Evolutionary conservation across 1,140 invertebrate genomes (phyloP).

Genomic region (Drosophila ohnishii): DNA sequence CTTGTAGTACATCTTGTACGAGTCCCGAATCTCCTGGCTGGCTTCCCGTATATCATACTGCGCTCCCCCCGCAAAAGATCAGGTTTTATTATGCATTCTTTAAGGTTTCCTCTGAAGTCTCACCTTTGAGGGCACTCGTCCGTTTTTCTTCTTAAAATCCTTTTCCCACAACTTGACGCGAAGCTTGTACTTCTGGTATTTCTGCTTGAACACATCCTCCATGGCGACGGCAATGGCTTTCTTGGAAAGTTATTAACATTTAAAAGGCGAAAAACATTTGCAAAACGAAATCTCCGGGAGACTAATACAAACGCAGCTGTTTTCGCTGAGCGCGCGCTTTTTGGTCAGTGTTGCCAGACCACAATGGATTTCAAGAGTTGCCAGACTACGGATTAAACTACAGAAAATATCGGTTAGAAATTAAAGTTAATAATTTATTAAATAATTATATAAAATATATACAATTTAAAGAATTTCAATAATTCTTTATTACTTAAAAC

Average conservation of each 20-base stretch:
- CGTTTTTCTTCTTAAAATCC: slow-evolving; percentile 88
- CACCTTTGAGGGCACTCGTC: slow-evolving; percentile 89
- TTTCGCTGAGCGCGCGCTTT: slow-evolving; percentile 46
- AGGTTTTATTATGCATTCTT: not conserved
- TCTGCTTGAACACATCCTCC: slow-evolving; percentile 77
- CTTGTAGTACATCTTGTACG: slow-evolving; percentile 92
- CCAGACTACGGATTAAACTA: not conserved
- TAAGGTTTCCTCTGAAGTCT: slow-evolving; percentile 2
- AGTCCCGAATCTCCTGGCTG: slow-evolving; percentile 87
- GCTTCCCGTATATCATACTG: slow-evolving; percentile 91
- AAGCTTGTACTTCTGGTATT: slow-evolving; percentile 86
- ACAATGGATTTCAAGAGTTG: not conserved
- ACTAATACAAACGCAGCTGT: slow-evolving; percentile 46
- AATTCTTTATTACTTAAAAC: no score
- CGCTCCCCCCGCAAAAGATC: not conserved
- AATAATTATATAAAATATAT: not conserved
- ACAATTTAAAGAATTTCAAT: no score
- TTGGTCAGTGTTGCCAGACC: slow-evolving; percentile 17
- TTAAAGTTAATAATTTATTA: no score
- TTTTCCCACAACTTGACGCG: slow-evolving; percentile 91
- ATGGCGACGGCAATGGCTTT: slow-evolving; percentile 28
- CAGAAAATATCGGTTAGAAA: not conserved
- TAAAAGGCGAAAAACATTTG: slow-evolving; percentile 29
- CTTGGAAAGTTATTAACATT: slow-evolving; percentile 5
- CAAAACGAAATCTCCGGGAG: slow-evolving; percentile 7